Conservation (phyloP, 1,140 invertebrate genomes). For the Dolichoris vasculosae region DNA sequence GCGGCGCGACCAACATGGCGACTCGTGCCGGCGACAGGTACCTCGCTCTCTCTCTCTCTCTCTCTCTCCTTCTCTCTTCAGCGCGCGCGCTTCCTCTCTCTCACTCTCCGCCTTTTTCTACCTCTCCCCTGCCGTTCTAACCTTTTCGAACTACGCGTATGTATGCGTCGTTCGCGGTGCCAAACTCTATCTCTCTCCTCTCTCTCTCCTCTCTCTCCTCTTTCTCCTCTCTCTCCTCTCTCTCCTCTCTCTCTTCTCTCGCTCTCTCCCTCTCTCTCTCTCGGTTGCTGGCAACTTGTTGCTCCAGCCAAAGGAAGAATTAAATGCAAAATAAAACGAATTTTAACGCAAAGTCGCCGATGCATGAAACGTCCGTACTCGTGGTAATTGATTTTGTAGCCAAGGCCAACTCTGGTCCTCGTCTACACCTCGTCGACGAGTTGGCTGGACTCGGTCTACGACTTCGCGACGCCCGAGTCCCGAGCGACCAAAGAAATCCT, state of each 20-base stretch:
- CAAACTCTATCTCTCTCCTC: not conserved
- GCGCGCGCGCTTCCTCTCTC: slow-evolving; percentile 46
- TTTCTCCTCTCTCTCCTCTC: not conserved
- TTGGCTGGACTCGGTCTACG: not conserved
- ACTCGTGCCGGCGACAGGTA: slow-evolving; percentile 55
- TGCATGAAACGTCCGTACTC: not conserved
- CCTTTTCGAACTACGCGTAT: slow-evolving; percentile 19
- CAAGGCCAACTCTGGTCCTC: not conserved
- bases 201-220: not conserved
- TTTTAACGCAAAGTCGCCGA: not conserved
- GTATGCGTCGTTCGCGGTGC: not conserved
- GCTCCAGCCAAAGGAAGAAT: not conserved
- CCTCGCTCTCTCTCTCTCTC: slow-evolving; percentile 31
- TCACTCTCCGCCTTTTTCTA: slow-evolving; percentile 12
- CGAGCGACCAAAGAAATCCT: not conserved
- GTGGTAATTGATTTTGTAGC: not conserved
- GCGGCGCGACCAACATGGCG: slow-evolving; percentile 49
- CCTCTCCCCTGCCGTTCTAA: slow-evolving; percentile 4
- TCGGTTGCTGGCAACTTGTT: slow-evolving; percentile 18
- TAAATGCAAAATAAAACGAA: slow-evolving; percentile 20
- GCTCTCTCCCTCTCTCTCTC: not conserved
- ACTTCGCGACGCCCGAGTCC: not conserved
- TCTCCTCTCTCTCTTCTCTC: too few relatives aligned
- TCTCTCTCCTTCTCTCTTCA: not conserved
- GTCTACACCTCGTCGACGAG: not conserved